These are phyloP conservation scores for Octopus bimaculoides DNA, from an alignment of 1,140 invertebrate genomes.

Conservation along the genomic window DNA sequence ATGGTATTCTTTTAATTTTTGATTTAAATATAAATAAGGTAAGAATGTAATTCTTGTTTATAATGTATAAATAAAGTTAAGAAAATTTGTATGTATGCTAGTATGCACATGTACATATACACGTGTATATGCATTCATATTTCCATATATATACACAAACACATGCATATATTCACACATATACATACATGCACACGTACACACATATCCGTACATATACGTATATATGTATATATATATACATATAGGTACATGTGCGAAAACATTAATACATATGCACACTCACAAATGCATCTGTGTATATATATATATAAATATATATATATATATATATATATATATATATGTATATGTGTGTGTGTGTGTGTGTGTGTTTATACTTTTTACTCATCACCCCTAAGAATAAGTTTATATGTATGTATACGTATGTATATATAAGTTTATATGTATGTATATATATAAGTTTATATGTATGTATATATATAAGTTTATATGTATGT, in stretches of 20 bases:
- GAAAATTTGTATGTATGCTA: not conserved
- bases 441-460: too few species aligned
- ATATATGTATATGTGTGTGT: not conserved
- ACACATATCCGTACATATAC: not conserved
- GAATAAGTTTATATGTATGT: too few species aligned
- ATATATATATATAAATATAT: not conserved
- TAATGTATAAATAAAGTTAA: too few species aligned
- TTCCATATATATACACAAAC: not conserved
- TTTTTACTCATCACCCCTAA: too few species aligned
- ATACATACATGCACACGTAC: not conserved
- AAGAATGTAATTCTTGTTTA: too few species aligned
- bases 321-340: conserved; percentile 1
- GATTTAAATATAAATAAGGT: too few species aligned
- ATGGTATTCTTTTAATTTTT: too few species aligned
- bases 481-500: too few species aligned
- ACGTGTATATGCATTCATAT: not conserved
- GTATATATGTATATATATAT: not conserved
- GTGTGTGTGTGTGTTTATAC: not conserved
- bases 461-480: too few species aligned
- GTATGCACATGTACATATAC: not conserved
- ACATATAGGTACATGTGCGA: not conserved
- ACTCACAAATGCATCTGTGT: not conserved
- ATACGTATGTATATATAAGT: too few species aligned
- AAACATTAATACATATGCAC: not conserved
- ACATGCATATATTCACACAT: not conserved